These are phyloP conservation scores for Seira sanloemensis DNA, from an alignment of 2,888 invertebrate species.

Conservation along the genomic window DNA sequence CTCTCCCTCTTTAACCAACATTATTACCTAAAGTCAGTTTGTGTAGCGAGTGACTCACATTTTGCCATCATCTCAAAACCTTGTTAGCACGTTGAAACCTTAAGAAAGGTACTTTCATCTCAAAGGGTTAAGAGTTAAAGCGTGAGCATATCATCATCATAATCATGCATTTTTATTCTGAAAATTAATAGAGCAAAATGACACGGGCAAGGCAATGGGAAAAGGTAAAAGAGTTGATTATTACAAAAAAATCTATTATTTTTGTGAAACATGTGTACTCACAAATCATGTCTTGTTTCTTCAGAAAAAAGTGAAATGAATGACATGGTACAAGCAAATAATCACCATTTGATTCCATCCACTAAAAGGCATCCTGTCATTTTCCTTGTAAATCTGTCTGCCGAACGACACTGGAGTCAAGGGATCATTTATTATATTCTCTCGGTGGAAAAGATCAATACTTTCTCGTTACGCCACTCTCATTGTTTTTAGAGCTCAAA, in stretches of 20 bases:
- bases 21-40: neutral
- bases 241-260: constrained; percentile 42
- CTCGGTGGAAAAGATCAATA: neutral
- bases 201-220: neutral
- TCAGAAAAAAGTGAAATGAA: neutral
- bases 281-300: neutral
- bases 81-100: constrained; percentile 32
- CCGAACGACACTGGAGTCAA: neutral
- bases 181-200: constrained; percentile 43
- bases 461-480: neutral
- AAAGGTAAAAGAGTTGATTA: neutral
- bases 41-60: neutral
- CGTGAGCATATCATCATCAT: neutral
- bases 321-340: neutral
- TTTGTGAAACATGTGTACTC: neutral
- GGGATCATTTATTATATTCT: neutral
- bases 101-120: neutral
- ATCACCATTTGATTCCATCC: neutral
- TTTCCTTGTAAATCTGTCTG: neutral
- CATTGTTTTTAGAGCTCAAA: neutral
- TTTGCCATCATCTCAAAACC: constrained; percentile 34
- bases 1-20: neutral
- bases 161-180: neutral
- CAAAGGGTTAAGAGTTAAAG: constrained; percentile 33
- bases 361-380: neutral